Evolutionary conservation across 2,113 vertebrate genomes (phyloP).

Genomic region (Gymnogyps californianus): DNA sequence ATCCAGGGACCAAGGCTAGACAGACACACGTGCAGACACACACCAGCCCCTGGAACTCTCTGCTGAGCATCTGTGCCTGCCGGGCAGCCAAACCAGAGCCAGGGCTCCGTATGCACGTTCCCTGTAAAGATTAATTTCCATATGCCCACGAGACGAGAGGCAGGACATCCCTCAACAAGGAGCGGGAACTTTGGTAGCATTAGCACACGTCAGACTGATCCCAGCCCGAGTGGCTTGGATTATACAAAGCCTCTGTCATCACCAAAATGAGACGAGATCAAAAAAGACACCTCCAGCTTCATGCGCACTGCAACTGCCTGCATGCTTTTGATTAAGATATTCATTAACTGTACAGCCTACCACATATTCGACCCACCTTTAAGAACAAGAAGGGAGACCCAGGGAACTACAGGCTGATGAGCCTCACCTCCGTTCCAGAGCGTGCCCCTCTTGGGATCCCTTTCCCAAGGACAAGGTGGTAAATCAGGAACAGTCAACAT

Average conservation of each 20-base stretch:
- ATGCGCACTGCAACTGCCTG: neutral
- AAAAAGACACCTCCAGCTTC: neutral
- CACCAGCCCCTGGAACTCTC: neutral
- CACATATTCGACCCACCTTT: neutral
- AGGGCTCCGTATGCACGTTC: fast-evolving
- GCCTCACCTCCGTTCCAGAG: neutral
- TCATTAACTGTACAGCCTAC: neutral
- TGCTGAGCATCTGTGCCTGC: neutral
- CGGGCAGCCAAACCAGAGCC: neutral
- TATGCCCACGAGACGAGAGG: fast-evolving
- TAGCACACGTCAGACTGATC: neutral
- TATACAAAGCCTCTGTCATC: neutral
- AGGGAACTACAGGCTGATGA: neutral
- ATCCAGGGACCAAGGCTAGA: neutral
- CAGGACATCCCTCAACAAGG: neutral
- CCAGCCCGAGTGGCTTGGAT: neutral
- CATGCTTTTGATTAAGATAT: neutral
- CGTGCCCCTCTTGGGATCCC: fast-evolving
- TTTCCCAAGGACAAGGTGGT: neutral
- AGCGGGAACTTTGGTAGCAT: neutral
- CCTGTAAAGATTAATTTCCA: neutral
- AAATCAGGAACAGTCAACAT: neutral
- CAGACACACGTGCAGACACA: neutral
- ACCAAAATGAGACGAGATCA: neutral
- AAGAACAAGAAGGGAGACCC: neutral